Base-by-base conservation (phyloP, 2,113 vertebrate species). In the Natator depressus region DNA sequence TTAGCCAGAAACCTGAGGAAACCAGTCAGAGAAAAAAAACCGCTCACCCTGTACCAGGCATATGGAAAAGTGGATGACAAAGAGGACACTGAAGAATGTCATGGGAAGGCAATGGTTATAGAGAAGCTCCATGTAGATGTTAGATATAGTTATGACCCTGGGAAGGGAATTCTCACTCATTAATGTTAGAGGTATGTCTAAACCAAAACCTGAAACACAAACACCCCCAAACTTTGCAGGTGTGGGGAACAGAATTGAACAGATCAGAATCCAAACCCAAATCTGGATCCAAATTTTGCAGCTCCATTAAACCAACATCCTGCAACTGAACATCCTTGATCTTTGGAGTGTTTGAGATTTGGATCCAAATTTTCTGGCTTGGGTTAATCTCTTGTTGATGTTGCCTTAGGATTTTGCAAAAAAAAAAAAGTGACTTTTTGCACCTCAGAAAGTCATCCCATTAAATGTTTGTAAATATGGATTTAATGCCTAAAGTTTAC, bases 1-100 rank as follows among this genome's bases (percentile, higher is more conserved):
- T 93, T 92, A 95, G 75, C 13, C 79, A 93, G 55, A 25, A 79
- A 92, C 2, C 10, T 46, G 46, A 88, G 94, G 94, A 76, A 78
- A 47, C 12, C 24, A 88, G 27, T 6, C 75, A 54, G n/a, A 95
- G 81, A 89, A 97, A 97, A 85, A 79, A 83, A 92, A 83, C 84
- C 10, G 85, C 27, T 92, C 75, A 65, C n/a, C 31, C 13, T 83
- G 50, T 85, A 89, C 82, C 47, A 75, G 83, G 57, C 31, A 79
- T 80, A 35, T 78, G 24, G 27, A 86, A 29, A 17, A 0, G 0
- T 82, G 3, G 25, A 17, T 57, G 62, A 72, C 65, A 88, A 81
- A 90, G n/a, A 85, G 29, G 51, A 53, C 89, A 86, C 13, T 57
- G 80, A 93, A 96, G 24, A 14, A 29, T 86, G 65, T 65, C 78